Base-by-base conservation (phyloP, 2,888 invertebrate species). In the Yponomeuta malinellus region DNA sequence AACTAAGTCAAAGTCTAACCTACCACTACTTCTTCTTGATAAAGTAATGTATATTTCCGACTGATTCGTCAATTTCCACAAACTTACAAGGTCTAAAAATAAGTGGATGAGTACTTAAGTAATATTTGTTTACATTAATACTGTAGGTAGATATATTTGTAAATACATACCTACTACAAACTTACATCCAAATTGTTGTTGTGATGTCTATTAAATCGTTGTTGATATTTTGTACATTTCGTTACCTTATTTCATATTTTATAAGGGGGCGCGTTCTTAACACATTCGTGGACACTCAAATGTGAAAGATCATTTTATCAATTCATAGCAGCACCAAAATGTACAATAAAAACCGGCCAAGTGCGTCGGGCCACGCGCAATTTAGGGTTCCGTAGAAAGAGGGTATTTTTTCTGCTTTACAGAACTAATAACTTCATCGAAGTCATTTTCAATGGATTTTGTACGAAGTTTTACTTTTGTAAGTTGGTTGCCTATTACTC, bases 161-260 rank as follows among this genome's bases (percentile, higher is more conserved):
- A 63, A 15, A 63, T 37, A 70, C 43, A 43, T 43, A 43, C 43
- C 43, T 43, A 43, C 63, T 37, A 63, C 52, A 15, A 1, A 68
- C 33, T 23, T 69, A 69, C 79, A 87, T 90, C 90, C 90, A 89
- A 90, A 88, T 91, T 88, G 89, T 90, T 92, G 91, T 92, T 92
- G 92, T 91, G 90, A 88, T 87, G 90, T 92, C 89, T 91, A 91
- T 90, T 91, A 92, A 90, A 90, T 87, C 91, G 90, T 90, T 91
- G 86, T 86, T 81, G 81, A 87, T 81, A 79, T 72, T 59, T 59
- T 15, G 52, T 59, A 59, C 12, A 15, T 15, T 12, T 59, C 12
- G 52, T 59, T 52, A 48, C 71, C 69, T 72, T 77, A 74, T 76
- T 73, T 37, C 63, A 29, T 15, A 63, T 10, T 29, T 23, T 69